A percentile compares a stretch with the other conserved stretches of the same genome.
Evolutionary conservation across 1,140 invertebrate genomes (phyloP).

Genomic region (Pogonomyrmex barbatus): DNA sequence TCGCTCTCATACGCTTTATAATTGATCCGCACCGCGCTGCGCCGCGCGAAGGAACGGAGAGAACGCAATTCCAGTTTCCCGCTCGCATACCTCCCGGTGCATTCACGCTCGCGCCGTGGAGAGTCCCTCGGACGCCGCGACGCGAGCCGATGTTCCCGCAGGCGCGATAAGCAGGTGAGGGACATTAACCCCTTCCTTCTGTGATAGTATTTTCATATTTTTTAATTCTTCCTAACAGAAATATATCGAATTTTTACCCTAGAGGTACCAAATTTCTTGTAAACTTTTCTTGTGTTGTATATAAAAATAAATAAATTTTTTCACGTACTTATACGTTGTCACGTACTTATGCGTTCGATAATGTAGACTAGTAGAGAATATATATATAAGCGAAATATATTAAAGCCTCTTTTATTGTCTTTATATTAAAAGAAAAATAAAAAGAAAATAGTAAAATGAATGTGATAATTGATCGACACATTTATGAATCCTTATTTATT

Average conservation of each 20-base stretch:
- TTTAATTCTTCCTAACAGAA: not conserved
- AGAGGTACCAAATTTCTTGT: not conserved
- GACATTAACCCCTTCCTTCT: not conserved
- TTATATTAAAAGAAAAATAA: too few relatives aligned
- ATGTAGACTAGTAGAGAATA: too few relatives aligned
- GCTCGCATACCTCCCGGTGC: slow-evolving; percentile 56
- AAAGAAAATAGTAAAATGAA: too few relatives aligned
- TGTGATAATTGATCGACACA: too few relatives aligned
- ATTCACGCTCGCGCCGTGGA: slow-evolving; percentile 41
- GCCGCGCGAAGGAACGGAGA: slow-evolving; percentile 6
- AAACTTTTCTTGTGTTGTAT: not conserved
- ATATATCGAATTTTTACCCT: not conserved
- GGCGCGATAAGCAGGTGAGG: slow-evolving; percentile 21
- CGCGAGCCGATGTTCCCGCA: slow-evolving; percentile 20
- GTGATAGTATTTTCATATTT: not conserved
- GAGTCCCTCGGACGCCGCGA: slow-evolving; percentile 40
- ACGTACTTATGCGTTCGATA: too few relatives aligned
- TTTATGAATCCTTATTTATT: too few relatives aligned
- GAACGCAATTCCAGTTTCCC: slow-evolving; percentile 58
- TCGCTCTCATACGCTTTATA: slow-evolving; percentile 51
- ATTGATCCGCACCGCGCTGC: slow-evolving; percentile 47
- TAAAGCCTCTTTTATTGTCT: too few relatives aligned
- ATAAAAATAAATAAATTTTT: too few relatives aligned
- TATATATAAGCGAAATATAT: too few relatives aligned
- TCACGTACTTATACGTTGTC: too few relatives aligned